phyloP scores from a whole-genome alignment of 2,888 invertebrate species.

The Agelastica alni region DNA sequence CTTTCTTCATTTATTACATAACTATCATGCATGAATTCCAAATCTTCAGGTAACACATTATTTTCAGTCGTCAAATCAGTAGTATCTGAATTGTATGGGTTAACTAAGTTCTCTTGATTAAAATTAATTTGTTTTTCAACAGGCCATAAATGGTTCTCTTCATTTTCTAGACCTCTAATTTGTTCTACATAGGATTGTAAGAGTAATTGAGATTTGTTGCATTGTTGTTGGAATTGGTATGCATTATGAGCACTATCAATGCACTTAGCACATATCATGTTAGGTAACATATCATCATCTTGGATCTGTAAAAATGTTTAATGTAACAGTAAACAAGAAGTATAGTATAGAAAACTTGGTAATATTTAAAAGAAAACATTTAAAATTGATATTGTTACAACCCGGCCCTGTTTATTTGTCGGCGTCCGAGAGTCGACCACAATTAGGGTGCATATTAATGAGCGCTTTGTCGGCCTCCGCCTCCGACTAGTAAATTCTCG shows the following conservation, averaged over 20 bases:
- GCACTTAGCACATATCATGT: conserved; percentile 31
- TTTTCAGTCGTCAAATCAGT: conserved; percentile 12
- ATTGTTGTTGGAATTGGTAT: conserved; percentile 32
- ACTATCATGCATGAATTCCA: conserved; percentile 22
- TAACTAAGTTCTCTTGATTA: background rate
- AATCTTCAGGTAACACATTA: conserved; percentile 17
- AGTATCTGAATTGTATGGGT: conserved; percentile 4
- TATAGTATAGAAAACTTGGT: background rate
- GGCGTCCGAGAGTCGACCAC: too few relatives aligned
- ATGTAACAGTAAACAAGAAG: background rate
- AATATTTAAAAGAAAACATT: too few relatives aligned
- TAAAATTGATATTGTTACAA: too few relatives aligned
- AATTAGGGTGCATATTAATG: too few relatives aligned
- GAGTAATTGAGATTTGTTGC: conserved; percentile 28
- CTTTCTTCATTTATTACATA: conserved; percentile 14
- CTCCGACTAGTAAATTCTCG: too few relatives aligned
- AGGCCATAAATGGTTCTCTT: background rate
- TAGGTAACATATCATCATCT: conserved; percentile 25
- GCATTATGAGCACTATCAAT: conserved; percentile 30
- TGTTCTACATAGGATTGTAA: conserved; percentile 29
- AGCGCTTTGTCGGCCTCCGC: too few relatives aligned
- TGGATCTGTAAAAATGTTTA: conserved; percentile 23
- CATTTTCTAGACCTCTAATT: conserved; percentile 9
- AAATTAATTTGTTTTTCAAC: background rate
- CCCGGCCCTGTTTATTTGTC: too few relatives aligned